Base-by-base conservation (phyloP, 2,888 invertebrate genomes). In the Ypsolopha scabrella region DNA sequence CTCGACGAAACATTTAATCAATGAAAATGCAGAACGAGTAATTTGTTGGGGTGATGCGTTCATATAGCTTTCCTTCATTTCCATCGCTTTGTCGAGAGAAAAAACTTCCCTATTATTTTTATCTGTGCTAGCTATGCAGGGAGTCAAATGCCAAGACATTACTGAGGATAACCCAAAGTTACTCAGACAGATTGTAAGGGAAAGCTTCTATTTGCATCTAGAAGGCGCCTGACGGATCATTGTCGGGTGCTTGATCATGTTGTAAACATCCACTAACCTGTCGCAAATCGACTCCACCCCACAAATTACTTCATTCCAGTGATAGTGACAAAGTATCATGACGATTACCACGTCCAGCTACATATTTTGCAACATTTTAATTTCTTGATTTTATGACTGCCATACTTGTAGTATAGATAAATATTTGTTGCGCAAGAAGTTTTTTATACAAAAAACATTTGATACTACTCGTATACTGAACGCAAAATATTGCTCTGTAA, bases 161-260 rank as follows among this genome's bases (percentile, higher is more conserved):
- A 34, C 34, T 11, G 11, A 33, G 46, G 35, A 11, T 46, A 35
- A 52, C 14, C 41, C 38, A 48, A 44, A 14, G 37, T 37, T 43
- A 52, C 43, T 48, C 43, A 48, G 44, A 48, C 45, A 50, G 50
- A 39, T 46, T 45, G 52, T 50, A 36, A 34, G 49, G 37, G 52
- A 50, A 53, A 53, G 50, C 41, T 34, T 46, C 14, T 49, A 53
- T 53, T 50, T 50, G 52, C 52, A 36, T 45, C 49, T 48, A 48
- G 43, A 43, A 37, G 43, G 50, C 49, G 53, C 34, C 53, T 41
- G 57, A 51, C 55, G 52, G 54, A 53, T 53, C 48, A 52, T 54
- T 52, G 52, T 52, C 24, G 50, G 51, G 33, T 41, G 39, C 50
- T 51, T 51, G 55, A 58, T 58, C 55, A 57, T 53, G 57, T 50